Conservation (phyloP, 2,113 vertebrate species). For the Sakesphorus luctuosus region DNA sequence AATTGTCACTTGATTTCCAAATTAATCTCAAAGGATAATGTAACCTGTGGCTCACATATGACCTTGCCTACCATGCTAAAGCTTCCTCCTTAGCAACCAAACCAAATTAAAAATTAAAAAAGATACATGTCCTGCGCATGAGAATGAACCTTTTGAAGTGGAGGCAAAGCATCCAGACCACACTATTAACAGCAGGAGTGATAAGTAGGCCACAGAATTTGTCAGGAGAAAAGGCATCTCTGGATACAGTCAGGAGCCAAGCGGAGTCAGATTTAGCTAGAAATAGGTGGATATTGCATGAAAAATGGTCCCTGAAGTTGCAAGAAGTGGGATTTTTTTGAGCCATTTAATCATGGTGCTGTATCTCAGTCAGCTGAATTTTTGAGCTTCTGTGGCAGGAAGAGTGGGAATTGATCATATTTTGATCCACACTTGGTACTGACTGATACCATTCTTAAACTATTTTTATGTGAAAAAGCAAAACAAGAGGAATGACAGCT, state of each 20-base stretch:
- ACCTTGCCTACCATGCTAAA: not conserved
- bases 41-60: not conserved
- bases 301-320: not conserved
- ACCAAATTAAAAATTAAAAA: not conserved
- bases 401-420: not conserved
- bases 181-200: not conserved
- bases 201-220: slow-evolving; percentile 9
- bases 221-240: not conserved
- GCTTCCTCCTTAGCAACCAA: slow-evolving; percentile 28
- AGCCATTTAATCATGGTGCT: not conserved
- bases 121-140: not conserved
- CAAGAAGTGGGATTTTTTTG: not conserved
- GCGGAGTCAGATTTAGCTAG: not conserved
- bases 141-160: slow-evolving; percentile 16
- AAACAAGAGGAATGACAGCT: not conserved
- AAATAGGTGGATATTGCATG: not conserved
- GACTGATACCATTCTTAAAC: not conserved
- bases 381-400: not conserved
- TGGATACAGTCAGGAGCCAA: not conserved
- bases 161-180: not conserved
- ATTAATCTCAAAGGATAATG: slow-evolving; percentile 24
- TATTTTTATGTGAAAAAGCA: not conserved
- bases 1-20: slow-evolving; percentile 48
- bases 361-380: not conserved
- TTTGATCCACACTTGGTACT: not conserved